A percentile compares a stretch with the other conserved stretches of the same genome.
Evolutionary conservation across 2,797 vertebrate genomes (phyloP).

Genomic region (Coranthus polyacanthus): DNA sequence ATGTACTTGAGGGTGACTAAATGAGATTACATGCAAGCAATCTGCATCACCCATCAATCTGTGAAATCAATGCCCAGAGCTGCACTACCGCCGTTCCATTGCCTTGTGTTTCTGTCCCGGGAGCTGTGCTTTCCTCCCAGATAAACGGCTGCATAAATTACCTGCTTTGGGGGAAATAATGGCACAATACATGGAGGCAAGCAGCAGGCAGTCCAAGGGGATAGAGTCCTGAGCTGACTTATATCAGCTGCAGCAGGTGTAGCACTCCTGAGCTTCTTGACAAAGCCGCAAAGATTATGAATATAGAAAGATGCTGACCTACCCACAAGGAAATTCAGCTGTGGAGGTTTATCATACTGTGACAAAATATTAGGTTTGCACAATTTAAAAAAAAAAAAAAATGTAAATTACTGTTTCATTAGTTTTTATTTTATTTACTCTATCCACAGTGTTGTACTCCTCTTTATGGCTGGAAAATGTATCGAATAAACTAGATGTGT

Average conservation of each 20-base stretch:
- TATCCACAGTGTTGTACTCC: not conserved
- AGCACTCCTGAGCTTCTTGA: constrained; percentile 25
- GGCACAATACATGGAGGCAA: constrained; percentile 39
- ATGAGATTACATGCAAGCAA: constrained; percentile 67
- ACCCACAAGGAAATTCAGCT: constrained; percentile 22
- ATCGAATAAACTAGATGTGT: too few relatives aligned
- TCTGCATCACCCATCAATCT: constrained; percentile 67
- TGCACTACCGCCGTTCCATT: constrained; percentile 38
- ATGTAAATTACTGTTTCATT: not conserved
- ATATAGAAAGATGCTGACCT: constrained; percentile 55
- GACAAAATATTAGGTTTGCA: constrained; percentile 34
- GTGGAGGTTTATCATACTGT: constrained; percentile 23
- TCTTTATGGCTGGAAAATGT: not conserved
- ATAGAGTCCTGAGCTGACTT: constrained; percentile 54
- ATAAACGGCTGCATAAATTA: constrained; percentile 75
- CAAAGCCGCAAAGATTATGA: constrained; percentile 46
- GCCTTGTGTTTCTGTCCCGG: constrained; percentile 47
- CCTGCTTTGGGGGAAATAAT: constrained; percentile 61
- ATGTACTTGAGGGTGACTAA: constrained; percentile 69
- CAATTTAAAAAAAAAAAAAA: not conserved
- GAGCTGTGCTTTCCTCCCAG: constrained; percentile 47
- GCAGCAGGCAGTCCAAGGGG: constrained; percentile 41
- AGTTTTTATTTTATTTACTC: constrained; percentile 10
- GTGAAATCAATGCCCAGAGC: constrained; percentile 61
- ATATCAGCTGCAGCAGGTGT: constrained; percentile 69